Conservation (phyloP, 2,113 vertebrate genomes). For the Enhydra lutris region DNA sequence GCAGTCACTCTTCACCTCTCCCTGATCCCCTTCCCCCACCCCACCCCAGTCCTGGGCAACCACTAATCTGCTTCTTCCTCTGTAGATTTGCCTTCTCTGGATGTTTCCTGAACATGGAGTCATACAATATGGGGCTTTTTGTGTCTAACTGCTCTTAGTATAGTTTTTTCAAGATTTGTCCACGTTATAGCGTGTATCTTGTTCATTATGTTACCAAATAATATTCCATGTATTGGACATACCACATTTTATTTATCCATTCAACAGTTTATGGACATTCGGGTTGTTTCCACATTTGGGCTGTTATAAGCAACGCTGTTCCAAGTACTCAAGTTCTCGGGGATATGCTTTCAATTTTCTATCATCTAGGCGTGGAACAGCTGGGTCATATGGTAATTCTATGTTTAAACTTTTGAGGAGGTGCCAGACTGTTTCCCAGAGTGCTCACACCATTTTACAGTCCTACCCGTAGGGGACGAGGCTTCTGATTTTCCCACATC, state of each 20-base stretch:
- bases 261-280: neutral
- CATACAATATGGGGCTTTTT: neutral
- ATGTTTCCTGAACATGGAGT: neutral
- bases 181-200: neutral
- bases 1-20: neutral
- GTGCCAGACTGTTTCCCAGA: neutral
- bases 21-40: no score
- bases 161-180: neutral
- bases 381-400: neutral
- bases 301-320: neutral
- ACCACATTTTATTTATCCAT: neutral
- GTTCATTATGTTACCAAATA: neutral
- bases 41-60: neutral
- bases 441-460: neutral
- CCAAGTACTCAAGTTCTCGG: neutral
- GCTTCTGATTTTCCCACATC: neutral
- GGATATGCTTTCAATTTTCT: neutral
- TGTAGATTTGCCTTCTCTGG: neutral
- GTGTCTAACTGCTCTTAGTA: neutral
- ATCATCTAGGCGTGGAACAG: neutral
- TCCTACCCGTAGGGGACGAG: neutral
- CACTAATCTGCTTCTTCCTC: neutral
- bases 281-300: neutral
- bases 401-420: neutral
- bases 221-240: neutral